Percentiles rank a stretch among this genome's conserved stretches.
Evolutionary conservation across 2,888 invertebrate species (phyloP).

Genomic region (Sericinus montela): DNA sequence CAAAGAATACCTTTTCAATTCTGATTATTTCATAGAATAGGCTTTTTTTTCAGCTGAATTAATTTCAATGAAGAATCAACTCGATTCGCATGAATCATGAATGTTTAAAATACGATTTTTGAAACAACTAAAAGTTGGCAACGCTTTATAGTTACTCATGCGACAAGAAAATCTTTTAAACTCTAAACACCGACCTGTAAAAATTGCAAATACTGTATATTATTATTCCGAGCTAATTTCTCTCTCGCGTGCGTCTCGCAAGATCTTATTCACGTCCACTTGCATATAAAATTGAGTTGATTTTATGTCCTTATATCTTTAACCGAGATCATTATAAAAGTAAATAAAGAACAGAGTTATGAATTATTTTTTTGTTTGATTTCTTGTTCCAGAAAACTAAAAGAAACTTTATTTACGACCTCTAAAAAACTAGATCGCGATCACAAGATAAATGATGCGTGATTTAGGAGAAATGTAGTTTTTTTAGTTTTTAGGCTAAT

Average conservation of each 20-base stretch:
- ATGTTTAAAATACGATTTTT: not conserved
- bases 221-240: conserved; percentile 4
- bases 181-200: conserved; percentile 6
- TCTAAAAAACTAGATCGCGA: too few relatives aligned
- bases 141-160: conserved; percentile 15
- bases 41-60: too few relatives aligned
- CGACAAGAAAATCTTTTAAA: conserved; percentile 11
- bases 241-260: conserved; percentile 7
- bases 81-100: conserved; percentile 10
- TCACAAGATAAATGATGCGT: too few relatives aligned
- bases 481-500: too few relatives aligned
- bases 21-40: too few relatives aligned
- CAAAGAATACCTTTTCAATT: too few relatives aligned
- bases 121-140: conserved; percentile 11
- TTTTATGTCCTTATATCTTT: conserved; percentile 3
- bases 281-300: conserved; percentile 8
- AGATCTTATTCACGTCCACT: conserved; percentile 6
- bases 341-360: too few relatives aligned
- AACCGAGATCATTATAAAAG: not conserved
- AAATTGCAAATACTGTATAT: conserved; percentile 8
- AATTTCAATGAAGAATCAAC: not conserved
- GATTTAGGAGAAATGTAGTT: too few relatives aligned
- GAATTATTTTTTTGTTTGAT: too few relatives aligned
- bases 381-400: too few relatives aligned
- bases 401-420: too few relatives aligned